Evolutionary conservation across 2,888 invertebrate species (phyloP), one percentile per base, ranked within the genome.

Genomic region (Caenorhabditis afra): DNA sequence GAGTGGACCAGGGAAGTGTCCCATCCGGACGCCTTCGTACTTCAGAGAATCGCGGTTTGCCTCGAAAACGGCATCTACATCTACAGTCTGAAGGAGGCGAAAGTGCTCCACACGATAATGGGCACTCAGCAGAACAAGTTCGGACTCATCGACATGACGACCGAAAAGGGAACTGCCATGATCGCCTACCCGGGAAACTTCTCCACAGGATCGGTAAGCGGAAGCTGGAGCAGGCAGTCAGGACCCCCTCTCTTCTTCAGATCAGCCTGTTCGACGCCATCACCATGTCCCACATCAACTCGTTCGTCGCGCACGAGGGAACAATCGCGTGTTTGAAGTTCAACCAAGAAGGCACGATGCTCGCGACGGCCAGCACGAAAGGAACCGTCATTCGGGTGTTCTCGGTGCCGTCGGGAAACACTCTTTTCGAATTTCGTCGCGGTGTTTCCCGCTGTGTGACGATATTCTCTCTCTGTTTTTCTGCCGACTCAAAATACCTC

Each of bases 11-110:
- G 3, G 41, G 11, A 14, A 41, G 2, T 41, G 11, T n/a, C n/a
- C n/a, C n/a, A 22, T 52, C 10, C 4, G 29, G 12, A 49, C 16
- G 3, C 44, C 14, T 35, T 23, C 45, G 10, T 22, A 41, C 11
- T 91, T 55, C 93, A 95, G 95, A 93, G 98, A 90, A 93, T 99
- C 91, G 94, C 98, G 85, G 98, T 99, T 85, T 97, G 97, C 91
- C 92, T 99, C 89, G 97, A 98, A 92, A 97, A 98, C 91, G 95
- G 95, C 87, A 93, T 99, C 86, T 97, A 97, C 92, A 96, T 99
- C 91, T 98, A 99, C 93, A 97, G 97, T 92, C 97, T 99, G 90
- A 94, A 91, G 18, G 90, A 90, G 52, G 90, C 90, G 90, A 85
- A 83, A 76, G 84, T 97, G 84, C 93, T 98, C 90, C 98, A 99